A percentile compares a stretch with the other conserved stretches of the same genome.
These are phyloP conservation scores for Atherinomorus stipes DNA, from an alignment of 2,113 vertebrate species.

Conservation along the genomic window DNA sequence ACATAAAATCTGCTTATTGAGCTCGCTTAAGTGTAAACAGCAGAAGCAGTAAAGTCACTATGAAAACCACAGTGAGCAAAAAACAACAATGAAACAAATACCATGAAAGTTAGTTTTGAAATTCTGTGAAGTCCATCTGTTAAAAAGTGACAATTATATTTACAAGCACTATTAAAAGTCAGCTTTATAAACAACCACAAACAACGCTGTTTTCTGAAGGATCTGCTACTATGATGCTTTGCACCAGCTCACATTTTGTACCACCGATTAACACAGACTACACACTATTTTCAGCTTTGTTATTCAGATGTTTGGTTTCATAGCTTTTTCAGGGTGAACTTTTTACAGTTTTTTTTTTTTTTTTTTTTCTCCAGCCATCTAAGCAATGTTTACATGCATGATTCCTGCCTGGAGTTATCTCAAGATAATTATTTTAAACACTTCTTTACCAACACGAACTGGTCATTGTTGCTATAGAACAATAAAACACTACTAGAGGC, in stretches of 20 bases:
- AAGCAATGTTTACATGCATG: constrained; percentile 27
- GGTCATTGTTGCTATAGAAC: constrained; percentile 59
- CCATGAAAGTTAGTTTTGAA: background rate
- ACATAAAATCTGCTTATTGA: constrained; percentile 12
- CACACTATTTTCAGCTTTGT: background rate
- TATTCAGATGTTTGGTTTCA: constrained; percentile 22
- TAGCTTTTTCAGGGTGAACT: background rate
- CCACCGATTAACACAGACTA: constrained; percentile 14
- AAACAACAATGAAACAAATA: background rate
- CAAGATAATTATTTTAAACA: constrained; percentile 30
- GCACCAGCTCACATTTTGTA: constrained; percentile 6
- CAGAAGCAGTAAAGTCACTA: background rate
- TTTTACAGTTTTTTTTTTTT: background rate
- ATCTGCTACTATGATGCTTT: constrained; percentile 29
- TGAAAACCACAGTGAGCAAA: background rate
- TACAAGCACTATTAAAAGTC: background rate
- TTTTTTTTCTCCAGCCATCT: constrained; percentile 9
- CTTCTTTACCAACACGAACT: constrained; percentile 29
- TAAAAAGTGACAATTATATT: background rate
- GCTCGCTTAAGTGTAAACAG: constrained; percentile 1
- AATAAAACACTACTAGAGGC: constrained; percentile 36
- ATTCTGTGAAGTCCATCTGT: background rate
- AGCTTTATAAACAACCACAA: background rate
- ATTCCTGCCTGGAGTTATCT: constrained; percentile 31
- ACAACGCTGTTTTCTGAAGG: background rate